Percentiles rank a stretch among this genome's conserved stretches.
Conservation (phyloP, 2,797 vertebrate species). For the Liparis tanakae region DNA sequence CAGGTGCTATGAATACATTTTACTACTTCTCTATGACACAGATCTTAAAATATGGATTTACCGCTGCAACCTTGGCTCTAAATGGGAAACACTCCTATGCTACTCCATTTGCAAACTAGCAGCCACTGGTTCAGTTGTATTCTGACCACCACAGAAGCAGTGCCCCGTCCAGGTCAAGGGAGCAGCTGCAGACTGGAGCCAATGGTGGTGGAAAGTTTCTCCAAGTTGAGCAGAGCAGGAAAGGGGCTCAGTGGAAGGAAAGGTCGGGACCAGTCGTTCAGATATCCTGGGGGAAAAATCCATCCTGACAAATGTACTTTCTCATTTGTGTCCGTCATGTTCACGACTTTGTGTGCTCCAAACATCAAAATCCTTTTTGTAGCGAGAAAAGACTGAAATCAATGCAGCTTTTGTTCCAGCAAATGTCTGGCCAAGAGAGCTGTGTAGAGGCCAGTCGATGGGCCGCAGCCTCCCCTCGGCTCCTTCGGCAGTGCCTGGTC, state of each 20-base stretch:
- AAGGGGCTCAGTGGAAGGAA: slow-evolving; percentile 9
- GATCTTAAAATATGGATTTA: slow-evolving; percentile 30
- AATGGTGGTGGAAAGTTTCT: slow-evolving; percentile 3
- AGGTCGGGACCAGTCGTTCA: neutral
- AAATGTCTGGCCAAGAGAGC: slow-evolving; percentile 8
- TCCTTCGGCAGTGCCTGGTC: slow-evolving; percentile 23
- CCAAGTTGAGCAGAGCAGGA: neutral
- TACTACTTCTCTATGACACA: slow-evolving; percentile 7
- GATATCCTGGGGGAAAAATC: neutral
- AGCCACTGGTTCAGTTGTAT: neutral
- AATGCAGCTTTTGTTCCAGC: neutral
- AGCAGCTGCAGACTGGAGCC: slow-evolving; percentile 23
- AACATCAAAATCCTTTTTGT: neutral
- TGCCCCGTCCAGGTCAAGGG: neutral
- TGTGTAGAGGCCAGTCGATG: slow-evolving; percentile 23
- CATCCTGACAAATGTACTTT: neutral
- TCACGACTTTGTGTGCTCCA: too few relatives aligned
- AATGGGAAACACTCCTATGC: slow-evolving; percentile 12
- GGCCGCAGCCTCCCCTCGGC: slow-evolving; percentile 26
- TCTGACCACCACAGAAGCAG: neutral
- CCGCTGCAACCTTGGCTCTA: slow-evolving; percentile 5
- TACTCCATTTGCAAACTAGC: neutral
- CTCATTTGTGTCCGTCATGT: neutral
- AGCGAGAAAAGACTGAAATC: neutral
- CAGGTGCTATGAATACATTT: slow-evolving; percentile 19